Conservation (phyloP, 1,140 invertebrate genomes). For the Steinernema feltiae region DNA sequence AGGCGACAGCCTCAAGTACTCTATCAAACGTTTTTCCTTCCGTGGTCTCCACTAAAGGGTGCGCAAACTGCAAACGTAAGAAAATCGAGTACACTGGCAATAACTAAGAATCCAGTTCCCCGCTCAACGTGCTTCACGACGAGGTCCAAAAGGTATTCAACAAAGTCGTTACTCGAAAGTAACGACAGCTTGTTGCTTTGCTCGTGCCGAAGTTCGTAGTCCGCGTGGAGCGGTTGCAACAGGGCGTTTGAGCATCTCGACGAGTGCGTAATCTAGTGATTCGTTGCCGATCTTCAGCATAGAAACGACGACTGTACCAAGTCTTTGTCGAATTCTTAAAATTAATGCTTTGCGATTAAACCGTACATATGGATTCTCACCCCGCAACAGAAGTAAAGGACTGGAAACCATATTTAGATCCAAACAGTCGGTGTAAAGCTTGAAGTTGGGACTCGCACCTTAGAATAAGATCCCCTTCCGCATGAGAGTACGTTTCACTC, state of each 20-base stretch:
- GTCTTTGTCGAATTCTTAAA: conserved; percentile 77
- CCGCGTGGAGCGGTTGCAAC: conserved; percentile 97
- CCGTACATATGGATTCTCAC: conserved; percentile 61
- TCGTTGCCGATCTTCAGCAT: conserved; percentile 81
- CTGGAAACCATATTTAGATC: conserved; percentile 92
- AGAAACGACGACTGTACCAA: conserved; percentile 81
- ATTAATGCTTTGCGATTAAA: conserved; percentile 32
- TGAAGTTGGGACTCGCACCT: conserved; percentile 82
- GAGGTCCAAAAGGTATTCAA: conserved; percentile 86
- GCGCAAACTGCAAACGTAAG: conserved; percentile 96
- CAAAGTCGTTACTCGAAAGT: conserved; percentile 80
- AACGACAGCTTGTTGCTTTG: conserved; percentile 95
- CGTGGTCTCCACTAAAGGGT: conserved; percentile 95
- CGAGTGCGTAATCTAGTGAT: conserved; percentile 84
- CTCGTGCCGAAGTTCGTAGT: conserved; percentile 86
- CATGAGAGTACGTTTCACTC: conserved; percentile 59
- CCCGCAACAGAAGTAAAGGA: conserved; percentile 83
- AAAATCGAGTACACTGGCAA: conserved; percentile 89
- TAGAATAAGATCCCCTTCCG: conserved; percentile 63
- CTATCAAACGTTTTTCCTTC: conserved; percentile 93
- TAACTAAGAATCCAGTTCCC: conserved; percentile 67
- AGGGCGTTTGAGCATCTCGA: conserved; percentile 92
- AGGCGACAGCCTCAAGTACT: conserved; percentile 84
- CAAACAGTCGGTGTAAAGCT: conserved; percentile 80
- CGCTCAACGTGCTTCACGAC: conserved; percentile 84